A percentile compares a stretch with the other conserved stretches of the same genome.
These are phyloP conservation scores for Capitulum mitella DNA, from an alignment of 2,888 invertebrate genomes.

Conservation along the genomic window DNA sequence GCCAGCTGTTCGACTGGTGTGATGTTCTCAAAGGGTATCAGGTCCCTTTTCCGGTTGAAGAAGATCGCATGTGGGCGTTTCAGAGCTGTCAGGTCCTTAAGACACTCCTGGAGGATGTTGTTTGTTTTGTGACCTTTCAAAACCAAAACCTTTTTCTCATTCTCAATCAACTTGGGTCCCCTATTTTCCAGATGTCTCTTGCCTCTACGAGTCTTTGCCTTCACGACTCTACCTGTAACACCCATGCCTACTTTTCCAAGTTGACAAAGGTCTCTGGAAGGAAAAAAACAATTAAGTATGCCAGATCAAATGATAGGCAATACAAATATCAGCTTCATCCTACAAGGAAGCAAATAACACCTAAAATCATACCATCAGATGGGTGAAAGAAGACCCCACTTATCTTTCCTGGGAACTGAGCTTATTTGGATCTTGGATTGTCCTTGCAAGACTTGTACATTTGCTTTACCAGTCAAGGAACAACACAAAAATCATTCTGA, in stretches of 20 bases:
- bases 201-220: conserved; percentile 70
- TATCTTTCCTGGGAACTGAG: too few relatives aligned
- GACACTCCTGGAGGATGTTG: conserved; percentile 51
- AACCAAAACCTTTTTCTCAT: conserved; percentile 72
- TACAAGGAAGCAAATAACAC: too few relatives aligned
- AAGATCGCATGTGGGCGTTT: conserved; percentile 78
- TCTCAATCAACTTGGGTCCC: conserved; percentile 82
- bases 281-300: too few relatives aligned
- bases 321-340: too few relatives aligned
- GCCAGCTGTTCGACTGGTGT: conserved; percentile 63
- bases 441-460: too few relatives aligned
- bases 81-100: conserved; percentile 76
- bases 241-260: neutral
- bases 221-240: neutral
- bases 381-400: too few relatives aligned
- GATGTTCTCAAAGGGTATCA: conserved; percentile 86
- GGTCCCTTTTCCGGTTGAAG: conserved; percentile 72
- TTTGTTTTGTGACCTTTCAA: conserved; percentile 72
- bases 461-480: too few relatives aligned
- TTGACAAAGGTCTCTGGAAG: too few relatives aligned
- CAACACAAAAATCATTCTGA: too few relatives aligned
- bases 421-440: too few relatives aligned
- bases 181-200: conserved; percentile 70
- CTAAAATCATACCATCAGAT: too few relatives aligned
- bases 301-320: too few relatives aligned